phyloP scores from a whole-genome alignment of 2,797 vertebrate species.

The Pseudomugil tenellus region DNA sequence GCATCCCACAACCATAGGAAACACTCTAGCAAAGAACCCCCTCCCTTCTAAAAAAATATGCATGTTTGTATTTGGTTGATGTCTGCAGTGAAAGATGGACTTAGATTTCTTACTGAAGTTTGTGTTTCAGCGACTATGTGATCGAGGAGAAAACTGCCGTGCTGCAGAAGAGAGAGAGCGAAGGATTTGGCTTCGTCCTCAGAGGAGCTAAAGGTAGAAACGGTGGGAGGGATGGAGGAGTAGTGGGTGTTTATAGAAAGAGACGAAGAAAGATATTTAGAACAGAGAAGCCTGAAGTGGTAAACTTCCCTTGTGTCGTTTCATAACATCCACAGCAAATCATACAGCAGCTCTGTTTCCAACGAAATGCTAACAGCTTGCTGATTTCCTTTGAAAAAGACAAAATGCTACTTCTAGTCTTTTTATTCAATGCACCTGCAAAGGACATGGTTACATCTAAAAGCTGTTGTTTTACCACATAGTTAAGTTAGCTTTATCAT shows the following conservation, averaged over 20 bases:
- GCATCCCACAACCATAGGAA: too few relatives aligned
- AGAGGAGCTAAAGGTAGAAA: slow-evolving; percentile 92
- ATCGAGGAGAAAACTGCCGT: slow-evolving; percentile 95
- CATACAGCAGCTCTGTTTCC: not conserved
- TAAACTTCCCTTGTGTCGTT: slow-evolving; percentile 7
- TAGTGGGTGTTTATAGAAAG: slow-evolving; percentile 35
- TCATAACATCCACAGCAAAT: not conserved
- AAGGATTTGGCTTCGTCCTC: slow-evolving; percentile 94
- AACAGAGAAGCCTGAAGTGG: not conserved
- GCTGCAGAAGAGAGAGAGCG: slow-evolving; percentile 94
- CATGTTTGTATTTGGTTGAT: too few relatives aligned
- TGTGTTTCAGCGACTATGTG: slow-evolving; percentile 88
- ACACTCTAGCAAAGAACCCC: too few relatives aligned
- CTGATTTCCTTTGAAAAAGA: too few relatives aligned
- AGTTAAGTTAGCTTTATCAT: too few relatives aligned
- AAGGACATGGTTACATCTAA: too few relatives aligned
- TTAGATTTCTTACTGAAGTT: not conserved
- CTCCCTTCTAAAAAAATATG: too few relatives aligned
- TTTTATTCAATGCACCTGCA: too few relatives aligned
- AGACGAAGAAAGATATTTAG: slow-evolving; percentile 18
- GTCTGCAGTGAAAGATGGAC: too few relatives aligned
- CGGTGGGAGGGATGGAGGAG: not conserved
- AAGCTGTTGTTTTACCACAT: too few relatives aligned
- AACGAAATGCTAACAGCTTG: not conserved
- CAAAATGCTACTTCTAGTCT: too few relatives aligned